Evolutionary conservation across 2,113 vertebrate genomes (phyloP), one percentile per base, ranked within the genome.

Genomic region (Odontesthes bonariensis): DNA sequence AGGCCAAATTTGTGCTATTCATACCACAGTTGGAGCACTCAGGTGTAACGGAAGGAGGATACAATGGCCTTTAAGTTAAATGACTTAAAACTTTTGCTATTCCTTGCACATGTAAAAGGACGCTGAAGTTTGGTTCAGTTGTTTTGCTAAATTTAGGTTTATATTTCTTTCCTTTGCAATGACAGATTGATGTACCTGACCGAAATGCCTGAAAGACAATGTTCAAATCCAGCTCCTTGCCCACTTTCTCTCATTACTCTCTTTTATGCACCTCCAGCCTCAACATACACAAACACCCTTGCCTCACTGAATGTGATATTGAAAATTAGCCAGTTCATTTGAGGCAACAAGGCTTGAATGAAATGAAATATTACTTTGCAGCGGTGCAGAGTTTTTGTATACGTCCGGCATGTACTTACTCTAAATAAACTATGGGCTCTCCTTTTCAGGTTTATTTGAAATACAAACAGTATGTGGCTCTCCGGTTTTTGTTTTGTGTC

Each of bases 181-280:
- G 81, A 87, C 57, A 86, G 66, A 90, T 76, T 73, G 19, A 82
- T 80, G 61, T 63, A 52, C 75, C 64, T 86, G 69, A 77, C 77
- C 67, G 56, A 80, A 71, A 86, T 58, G 63, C 58, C 20, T 70
- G 61, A 44, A 73, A 53, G 67, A 88, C 52, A 83, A 56, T 76
- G 64, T 77, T 84, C 69, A 73, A 59, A 69, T 66, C 58, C 49
- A 69, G 16, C 42, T 73, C 54, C 40, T 69, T 62, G 51, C 40
- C 63, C 78, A 6, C 7, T 65, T 69, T 67, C 63, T 65, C 58
- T 78, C 44, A 58, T 72, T 58, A 3, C 12, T 44, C 42, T 35
- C 49, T 54, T 68, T 70, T 77, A 75, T 65, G 70, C 19, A 54
- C 66, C 47, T 63, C 53, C 9, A 62, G 22, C 35, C 17, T 23